Conservation (phyloP, 2,113 vertebrate species). For the Microtus ochrogaster region DNA sequence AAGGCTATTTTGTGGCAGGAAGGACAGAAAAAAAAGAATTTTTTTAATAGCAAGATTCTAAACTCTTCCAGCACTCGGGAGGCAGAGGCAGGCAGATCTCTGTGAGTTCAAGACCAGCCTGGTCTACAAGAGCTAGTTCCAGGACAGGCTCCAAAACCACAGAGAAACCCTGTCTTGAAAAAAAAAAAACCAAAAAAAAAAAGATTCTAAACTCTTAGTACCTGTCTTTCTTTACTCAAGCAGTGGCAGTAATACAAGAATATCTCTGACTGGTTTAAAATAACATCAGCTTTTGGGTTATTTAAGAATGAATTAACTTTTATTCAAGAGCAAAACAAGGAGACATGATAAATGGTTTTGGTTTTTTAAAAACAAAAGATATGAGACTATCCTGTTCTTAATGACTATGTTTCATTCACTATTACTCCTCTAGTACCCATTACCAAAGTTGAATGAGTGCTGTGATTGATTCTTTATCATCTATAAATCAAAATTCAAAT, state of each 20-base stretch:
- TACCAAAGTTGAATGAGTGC: background rate
- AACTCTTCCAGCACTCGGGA: too few species aligned
- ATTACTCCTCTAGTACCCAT: background rate
- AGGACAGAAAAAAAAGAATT: conserved; percentile 9
- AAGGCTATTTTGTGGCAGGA: background rate
- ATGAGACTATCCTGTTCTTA: background rate
- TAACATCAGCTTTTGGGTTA: background rate
- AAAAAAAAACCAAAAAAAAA: too few species aligned
- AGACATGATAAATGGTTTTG: background rate
- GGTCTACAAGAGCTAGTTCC: too few species aligned
- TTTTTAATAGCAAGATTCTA: background rate
- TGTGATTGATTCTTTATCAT: background rate
- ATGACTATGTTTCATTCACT: background rate
- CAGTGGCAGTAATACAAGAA: background rate
- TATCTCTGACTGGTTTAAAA: background rate
- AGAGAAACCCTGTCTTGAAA: too few species aligned
- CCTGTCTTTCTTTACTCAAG: background rate
- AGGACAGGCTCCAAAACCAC: too few species aligned
- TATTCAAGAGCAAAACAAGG: background rate
- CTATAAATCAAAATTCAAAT: background rate
- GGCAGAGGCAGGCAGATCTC: too few species aligned
- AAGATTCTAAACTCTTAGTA: background rate
- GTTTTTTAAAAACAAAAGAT: background rate
- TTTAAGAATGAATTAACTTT: conserved; percentile 20
- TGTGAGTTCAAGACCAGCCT: too few species aligned